phyloP scores from a whole-genome alignment of 2,113 vertebrate species.

The Ammodytes dubius region DNA sequence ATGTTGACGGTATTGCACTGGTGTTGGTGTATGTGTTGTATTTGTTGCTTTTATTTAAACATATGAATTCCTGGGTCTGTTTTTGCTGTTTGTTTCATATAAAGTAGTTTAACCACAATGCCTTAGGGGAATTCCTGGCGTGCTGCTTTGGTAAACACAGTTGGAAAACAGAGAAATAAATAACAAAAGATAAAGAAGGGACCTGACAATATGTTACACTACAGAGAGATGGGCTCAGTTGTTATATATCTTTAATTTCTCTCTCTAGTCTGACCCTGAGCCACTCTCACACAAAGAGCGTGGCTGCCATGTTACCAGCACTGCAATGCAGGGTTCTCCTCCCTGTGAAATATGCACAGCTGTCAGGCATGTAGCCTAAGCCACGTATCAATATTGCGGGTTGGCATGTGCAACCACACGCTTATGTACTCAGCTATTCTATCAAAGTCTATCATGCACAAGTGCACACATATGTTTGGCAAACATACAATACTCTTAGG shows the following conservation, averaged over 20 bases:
- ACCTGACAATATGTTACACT: not conserved
- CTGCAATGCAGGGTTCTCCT: conserved; percentile 78
- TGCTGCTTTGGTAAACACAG: conserved; percentile 19
- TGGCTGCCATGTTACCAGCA: conserved; percentile 56
- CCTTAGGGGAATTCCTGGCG: not conserved
- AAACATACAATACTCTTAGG: conserved; percentile 12
- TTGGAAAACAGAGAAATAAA: conserved; percentile 16
- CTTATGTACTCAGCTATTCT: conserved; percentile 35
- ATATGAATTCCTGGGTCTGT: not conserved
- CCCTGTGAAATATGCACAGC: conserved; percentile 73
- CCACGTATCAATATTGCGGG: conserved; percentile 38
- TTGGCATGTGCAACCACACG: conserved; percentile 25
- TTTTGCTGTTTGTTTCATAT: conserved; percentile 24
- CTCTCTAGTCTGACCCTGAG: conserved; percentile 61
- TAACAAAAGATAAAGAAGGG: not conserved
- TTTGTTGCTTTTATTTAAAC: conserved; percentile 7
- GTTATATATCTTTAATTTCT: conserved; percentile 55
- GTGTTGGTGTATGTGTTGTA: not conserved
- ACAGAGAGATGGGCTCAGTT: conserved; percentile 18
- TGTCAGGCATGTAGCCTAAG: conserved; percentile 60
- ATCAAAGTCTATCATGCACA: conserved; percentile 1
- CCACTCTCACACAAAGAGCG: conserved; percentile 50
- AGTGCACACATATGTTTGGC: not conserved
- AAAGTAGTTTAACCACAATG: conserved; percentile 6
- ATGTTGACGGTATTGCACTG: too few species aligned